Evolutionary conservation across 2,113 vertebrate species (phyloP).

Genomic region (Calyptomena viridis): DNA sequence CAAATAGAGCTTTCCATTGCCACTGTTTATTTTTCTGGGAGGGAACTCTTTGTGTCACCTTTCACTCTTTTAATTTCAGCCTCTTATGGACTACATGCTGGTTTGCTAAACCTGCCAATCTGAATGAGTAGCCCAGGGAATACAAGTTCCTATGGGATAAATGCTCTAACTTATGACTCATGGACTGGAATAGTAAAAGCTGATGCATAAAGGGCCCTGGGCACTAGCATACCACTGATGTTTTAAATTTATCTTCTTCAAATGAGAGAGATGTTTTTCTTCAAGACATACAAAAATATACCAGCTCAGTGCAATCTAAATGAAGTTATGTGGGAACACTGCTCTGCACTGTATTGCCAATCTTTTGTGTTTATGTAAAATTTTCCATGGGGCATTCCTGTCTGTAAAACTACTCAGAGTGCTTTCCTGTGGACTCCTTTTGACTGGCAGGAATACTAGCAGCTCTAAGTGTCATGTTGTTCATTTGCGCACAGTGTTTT

Average conservation of each 20-base stretch:
- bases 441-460: slow-evolving; percentile 76
- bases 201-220: slow-evolving; percentile 24
- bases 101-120: slow-evolving; percentile 64
- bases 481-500: slow-evolving; percentile 66
- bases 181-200: slow-evolving; percentile 31
- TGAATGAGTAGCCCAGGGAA: slow-evolving; percentile 53
- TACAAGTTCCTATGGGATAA: slow-evolving; percentile 38
- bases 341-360: slow-evolving; percentile 51
- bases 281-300: slow-evolving; percentile 66
- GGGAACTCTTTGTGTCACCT: slow-evolving; percentile 17
- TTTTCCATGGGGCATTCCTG: slow-evolving; percentile 64
- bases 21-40: slow-evolving; percentile 50
- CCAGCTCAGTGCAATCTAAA: slow-evolving; percentile 52
- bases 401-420: slow-evolving; percentile 66
- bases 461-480: slow-evolving; percentile 70
- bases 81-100: slow-evolving; percentile 58
- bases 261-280: slow-evolving; percentile 72
- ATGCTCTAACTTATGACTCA: slow-evolving; percentile 48
- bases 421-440: slow-evolving; percentile 60
- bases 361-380: slow-evolving; percentile 51
- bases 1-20: slow-evolving; percentile 53
- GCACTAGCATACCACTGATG: slow-evolving; percentile 41
- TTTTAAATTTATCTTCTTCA: slow-evolving; percentile 74
- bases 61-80: slow-evolving; percentile 44
- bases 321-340: slow-evolving; percentile 56